phyloP scores from a whole-genome alignment of 1,140 invertebrate species.

The Macrocentrus cingulum region DNA sequence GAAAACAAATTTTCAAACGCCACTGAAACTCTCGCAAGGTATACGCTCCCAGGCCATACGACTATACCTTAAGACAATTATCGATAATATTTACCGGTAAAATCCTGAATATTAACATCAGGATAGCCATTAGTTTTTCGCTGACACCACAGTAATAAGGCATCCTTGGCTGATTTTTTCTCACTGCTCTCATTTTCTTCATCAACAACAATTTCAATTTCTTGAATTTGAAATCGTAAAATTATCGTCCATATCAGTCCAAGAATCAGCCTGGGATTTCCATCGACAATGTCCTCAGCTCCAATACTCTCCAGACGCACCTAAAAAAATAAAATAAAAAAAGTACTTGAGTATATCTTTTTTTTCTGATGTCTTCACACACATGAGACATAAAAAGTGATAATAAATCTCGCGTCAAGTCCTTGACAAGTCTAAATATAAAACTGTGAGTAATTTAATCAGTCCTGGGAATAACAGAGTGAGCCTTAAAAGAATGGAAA shows the following conservation, averaged over 20 bases:
- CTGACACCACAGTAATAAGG: conserved; percentile 97
- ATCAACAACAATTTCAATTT: conserved; percentile 98
- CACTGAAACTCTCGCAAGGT: too few species aligned
- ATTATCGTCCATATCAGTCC: conserved; percentile 99
- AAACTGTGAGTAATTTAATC: conserved; percentile 20
- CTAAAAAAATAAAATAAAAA: conserved; percentile 56
- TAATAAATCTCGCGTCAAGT: conserved; percentile 1
- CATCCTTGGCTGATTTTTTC: conserved; percentile 99
- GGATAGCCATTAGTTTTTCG: conserved; percentile 92
- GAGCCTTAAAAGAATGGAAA: not conserved
- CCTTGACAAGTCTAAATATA: conserved; percentile 20
- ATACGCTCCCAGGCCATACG: too few species aligned
- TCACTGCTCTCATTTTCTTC: conserved; percentile 97
- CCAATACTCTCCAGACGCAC: conserved; percentile 97
- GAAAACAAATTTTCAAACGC: too few species aligned
- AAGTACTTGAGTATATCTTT: not conserved
- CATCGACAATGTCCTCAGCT: conserved; percentile 98
- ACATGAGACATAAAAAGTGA: not conserved
- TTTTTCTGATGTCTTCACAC: not conserved
- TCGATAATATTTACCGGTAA: too few species aligned
- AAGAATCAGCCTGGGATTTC: conserved; percentile 92
- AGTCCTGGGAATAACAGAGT: not conserved
- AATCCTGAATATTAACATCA: conserved; percentile 84
- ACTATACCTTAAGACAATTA: too few species aligned
- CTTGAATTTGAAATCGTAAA: conserved; percentile 95